Base-by-base conservation (phyloP, 1,140 invertebrate genomes). In the Drosophila ogumai region DNA sequence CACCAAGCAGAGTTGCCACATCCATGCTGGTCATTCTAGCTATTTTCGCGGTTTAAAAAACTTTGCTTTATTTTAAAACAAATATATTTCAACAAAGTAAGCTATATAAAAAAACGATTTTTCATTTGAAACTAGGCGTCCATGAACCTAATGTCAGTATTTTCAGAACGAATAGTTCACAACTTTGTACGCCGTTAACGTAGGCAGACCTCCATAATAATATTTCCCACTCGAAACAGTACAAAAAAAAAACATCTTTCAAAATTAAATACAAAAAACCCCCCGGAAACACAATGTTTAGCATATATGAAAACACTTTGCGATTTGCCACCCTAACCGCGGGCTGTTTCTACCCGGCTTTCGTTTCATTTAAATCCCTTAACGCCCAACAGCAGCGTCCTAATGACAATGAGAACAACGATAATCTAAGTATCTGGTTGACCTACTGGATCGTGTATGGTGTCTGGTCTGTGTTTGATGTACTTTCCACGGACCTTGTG, bases 321-420 rank as follows among this genome's bases (percentile, higher is more conserved):
- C 63, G 64, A 43, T 17, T 76, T 19, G 6, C 31, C 50, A 10
- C 60, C 43, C 63, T 91, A 3, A 8, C 75, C 1, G 47, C 81
- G 15, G 88, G 88, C 28, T 81, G 84, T 22, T 43, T 91, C 1
- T 91, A 91, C 50, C 88, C 88, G 22, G 81, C 90, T 2, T 88
- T 66, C 17, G 75, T 69, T 1, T 99, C 98, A 41, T 99, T 98
- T 93, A 75, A 65, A 15, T 49, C 43, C 5, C 32, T 86, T 2
- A 68, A 52, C 17, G 47, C 25, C 2, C 55, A 52, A 6, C 99
- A 99, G 9, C 99, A 99, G 96, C 91, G 98, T 2, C 6, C 2
- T 96, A 82, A 98, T 97, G 94, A 97, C 98, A 93, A 96, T 92
- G 98, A 99, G 96, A 82, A 98, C 98, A 94, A 97, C 98, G 93